Evolutionary conservation across 2,797 vertebrate species (phyloP).

Genomic region (Vespertilio murinus): DNA sequence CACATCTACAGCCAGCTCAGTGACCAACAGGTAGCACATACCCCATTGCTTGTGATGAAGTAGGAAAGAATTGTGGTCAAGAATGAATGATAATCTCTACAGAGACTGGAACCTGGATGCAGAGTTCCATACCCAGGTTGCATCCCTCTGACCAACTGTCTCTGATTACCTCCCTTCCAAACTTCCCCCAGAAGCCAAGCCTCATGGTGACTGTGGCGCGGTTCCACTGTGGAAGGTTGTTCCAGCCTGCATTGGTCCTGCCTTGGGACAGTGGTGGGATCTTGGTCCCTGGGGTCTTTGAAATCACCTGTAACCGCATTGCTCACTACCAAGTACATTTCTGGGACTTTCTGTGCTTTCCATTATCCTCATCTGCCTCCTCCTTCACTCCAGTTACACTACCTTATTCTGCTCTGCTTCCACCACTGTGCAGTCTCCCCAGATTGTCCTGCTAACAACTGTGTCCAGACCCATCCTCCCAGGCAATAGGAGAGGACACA

Average conservation of each 20-base stretch:
- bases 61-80: not conserved
- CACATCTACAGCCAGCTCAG: not conserved
- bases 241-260: rapidly evolving
- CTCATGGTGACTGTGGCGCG: not conserved
- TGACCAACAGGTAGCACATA: rapidly evolving
- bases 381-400: not conserved
- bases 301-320: not conserved
- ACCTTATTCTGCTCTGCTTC: not conserved
- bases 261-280: rapidly evolving
- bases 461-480: not conserved
- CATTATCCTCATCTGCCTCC: not conserved
- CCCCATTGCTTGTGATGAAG: not conserved
- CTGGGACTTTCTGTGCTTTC: not conserved
- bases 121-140: not conserved
- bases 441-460: not conserved
- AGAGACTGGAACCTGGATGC: not conserved
- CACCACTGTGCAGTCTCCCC: not conserved
- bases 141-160: not conserved
- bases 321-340: not conserved
- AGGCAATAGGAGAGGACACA: not conserved
- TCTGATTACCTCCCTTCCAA: not conserved
- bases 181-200: too few species aligned
- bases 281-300: not conserved
- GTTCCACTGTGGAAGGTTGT: rapidly evolving
- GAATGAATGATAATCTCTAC: too few species aligned